Evolutionary conservation across 2,797 vertebrate genomes (phyloP).

Genomic region (Sciaenops ocellatus): DNA sequence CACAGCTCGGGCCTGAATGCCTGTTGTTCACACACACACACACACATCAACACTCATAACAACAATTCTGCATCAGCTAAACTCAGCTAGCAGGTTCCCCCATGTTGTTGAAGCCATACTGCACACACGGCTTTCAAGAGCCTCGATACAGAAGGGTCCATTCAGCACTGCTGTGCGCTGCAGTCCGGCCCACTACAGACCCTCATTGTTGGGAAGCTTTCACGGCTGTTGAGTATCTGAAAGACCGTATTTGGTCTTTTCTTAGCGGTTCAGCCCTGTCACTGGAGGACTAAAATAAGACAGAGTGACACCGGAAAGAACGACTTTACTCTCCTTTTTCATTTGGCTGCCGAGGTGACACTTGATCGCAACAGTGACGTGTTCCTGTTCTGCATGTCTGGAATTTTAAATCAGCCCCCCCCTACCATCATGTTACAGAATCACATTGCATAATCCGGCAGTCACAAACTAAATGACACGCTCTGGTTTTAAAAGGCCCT

Average conservation of each 20-base stretch:
- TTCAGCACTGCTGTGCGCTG: constrained; percentile 61
- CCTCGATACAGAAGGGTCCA: constrained; percentile 57
- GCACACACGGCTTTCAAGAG: constrained; percentile 54
- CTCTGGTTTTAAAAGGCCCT: background rate
- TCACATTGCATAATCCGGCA: constrained; percentile 27
- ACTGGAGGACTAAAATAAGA: constrained; percentile 55
- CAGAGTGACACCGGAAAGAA: constrained; percentile 39
- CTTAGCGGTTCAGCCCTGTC: constrained; percentile 20
- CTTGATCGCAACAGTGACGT: constrained; percentile 41
- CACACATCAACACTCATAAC: constrained; percentile 33
- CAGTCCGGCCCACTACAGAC: constrained; percentile 42
- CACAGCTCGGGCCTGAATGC: constrained; percentile 41
- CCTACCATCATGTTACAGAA: background rate
- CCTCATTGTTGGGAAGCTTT: constrained; percentile 47
- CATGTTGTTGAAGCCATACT: constrained; percentile 48
- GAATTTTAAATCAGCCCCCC: constrained; percentile 55
- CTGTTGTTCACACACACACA: constrained; percentile 30
- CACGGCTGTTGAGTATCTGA: constrained; percentile 45
- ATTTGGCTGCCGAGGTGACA: constrained; percentile 60
- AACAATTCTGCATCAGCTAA: constrained; percentile 56
- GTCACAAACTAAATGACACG: constrained; percentile 4
- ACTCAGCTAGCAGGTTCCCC: constrained; percentile 70
- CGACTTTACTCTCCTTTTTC: constrained; percentile 30
- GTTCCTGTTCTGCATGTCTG: constrained; percentile 45
- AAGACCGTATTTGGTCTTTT: constrained; percentile 49